Percentiles rank a stretch among this genome's conserved stretches.
Conservation (phyloP, 2,113 vertebrate species). For the Anolis carolinensis region DNA sequence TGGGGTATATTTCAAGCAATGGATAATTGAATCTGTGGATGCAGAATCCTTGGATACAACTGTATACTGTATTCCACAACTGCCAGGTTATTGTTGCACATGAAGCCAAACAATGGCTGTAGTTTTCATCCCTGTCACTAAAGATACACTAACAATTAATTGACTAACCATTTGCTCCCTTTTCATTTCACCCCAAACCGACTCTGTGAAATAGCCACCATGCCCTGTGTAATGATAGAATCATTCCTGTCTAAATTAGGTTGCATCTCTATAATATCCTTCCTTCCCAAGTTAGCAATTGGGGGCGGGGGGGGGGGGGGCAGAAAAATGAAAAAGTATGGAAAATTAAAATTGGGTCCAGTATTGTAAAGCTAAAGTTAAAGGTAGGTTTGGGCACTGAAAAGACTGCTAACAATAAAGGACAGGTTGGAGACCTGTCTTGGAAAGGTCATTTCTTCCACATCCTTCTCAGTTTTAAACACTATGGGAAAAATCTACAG, state of each 20-base stretch:
- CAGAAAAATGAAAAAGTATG: no score
- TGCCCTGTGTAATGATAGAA: not conserved
- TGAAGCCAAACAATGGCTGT: no score
- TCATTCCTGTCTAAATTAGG: not conserved
- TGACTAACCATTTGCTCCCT: not conserved
- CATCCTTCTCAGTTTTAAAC: not conserved
- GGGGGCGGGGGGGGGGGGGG: no score
- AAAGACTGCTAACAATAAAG: not conserved
- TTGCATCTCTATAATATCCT: not conserved
- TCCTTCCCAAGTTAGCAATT: not conserved
- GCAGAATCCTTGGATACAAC: no score
- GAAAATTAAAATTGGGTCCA: no score
- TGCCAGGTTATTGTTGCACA: no score
- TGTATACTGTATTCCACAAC: no score
- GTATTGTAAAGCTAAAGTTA: not conserved
- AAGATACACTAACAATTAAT: not conserved
- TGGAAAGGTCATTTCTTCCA: not conserved
- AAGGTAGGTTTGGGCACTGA: not conserved
- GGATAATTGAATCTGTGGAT: no score
- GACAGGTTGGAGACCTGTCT: not conserved
- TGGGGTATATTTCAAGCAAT: no score
- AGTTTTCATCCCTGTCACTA: not conserved
- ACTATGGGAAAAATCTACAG: conserved; percentile 1
- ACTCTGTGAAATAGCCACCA: no score
- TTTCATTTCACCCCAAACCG: not conserved